These are phyloP conservation scores for Heliconius erato DNA, from an alignment of 2,888 invertebrate genomes.

Conservation along the genomic window DNA sequence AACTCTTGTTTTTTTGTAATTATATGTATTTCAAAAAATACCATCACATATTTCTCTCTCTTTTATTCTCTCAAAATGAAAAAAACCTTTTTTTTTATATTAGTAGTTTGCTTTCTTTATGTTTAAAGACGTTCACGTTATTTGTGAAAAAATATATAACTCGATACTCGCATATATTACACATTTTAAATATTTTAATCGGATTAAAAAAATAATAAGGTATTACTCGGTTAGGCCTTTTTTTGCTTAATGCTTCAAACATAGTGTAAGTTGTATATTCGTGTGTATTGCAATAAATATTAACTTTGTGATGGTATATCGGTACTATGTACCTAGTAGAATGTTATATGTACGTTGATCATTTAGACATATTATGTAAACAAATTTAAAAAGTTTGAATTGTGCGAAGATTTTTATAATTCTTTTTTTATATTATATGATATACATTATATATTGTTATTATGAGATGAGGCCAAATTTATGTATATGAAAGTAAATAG, in stretches of 20 bases:
- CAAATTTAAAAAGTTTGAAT: not conserved
- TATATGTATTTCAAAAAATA: no score
- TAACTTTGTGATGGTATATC: slow-evolving; percentile 63
- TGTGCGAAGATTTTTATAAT: slow-evolving; percentile 18
- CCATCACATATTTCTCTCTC: no score
- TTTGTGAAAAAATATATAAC: not conserved
- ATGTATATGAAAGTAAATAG: not conserved
- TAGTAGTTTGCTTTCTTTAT: no score
- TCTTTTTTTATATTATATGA: slow-evolving; percentile 8
- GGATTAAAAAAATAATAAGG: not conserved
- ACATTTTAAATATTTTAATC: not conserved
- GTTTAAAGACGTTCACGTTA: not conserved
- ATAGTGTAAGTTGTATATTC: slow-evolving; percentile 35
- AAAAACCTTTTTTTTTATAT: no score
- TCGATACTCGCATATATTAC: no score
- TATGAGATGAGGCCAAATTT: slow-evolving; percentile 22
- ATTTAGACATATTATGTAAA: no score
- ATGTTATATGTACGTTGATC: slow-evolving; percentile 52
- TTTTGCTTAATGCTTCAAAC: slow-evolving; percentile 21
- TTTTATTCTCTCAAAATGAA: no score
- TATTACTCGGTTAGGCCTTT: not conserved
- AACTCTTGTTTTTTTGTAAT: no score
- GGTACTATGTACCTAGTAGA: slow-evolving; percentile 73
- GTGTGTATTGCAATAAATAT: slow-evolving; percentile 52
- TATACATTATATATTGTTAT: not conserved